Conservation (phyloP, 2,888 invertebrate genomes). For the Drosophila hamatofila region DNA sequence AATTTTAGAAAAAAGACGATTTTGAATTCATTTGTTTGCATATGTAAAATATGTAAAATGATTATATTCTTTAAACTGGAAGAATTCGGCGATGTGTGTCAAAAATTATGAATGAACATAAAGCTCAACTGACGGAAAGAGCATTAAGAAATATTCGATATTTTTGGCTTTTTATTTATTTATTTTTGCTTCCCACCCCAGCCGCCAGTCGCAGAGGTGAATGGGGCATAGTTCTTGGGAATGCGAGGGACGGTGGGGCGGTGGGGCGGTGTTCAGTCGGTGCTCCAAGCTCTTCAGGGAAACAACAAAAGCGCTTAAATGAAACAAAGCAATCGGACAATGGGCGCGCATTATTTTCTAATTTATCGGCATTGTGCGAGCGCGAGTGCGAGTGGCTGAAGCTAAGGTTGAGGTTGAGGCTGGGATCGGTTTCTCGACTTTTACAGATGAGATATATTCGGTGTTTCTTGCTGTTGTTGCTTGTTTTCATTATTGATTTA, state of each 20-base stretch:
- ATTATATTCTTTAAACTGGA: neutral
- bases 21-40: neutral
- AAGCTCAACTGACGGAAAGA: constrained; percentile 16
- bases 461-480: constrained; percentile 47
- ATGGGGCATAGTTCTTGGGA: constrained; percentile 33
- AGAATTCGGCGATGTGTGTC: neutral
- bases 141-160: constrained; percentile 19
- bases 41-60: neutral
- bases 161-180: constrained; percentile 5
- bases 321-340: constrained; percentile 80
- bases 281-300: constrained; percentile 40
- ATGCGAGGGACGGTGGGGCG: constrained; percentile 10
- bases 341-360: constrained; percentile 82
- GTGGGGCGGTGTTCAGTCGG: constrained; percentile 6
- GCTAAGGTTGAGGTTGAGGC: constrained; percentile 25
- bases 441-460: constrained; percentile 34
- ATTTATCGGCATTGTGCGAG: constrained; percentile 79
- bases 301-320: constrained; percentile 78
- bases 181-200: constrained; percentile 43
- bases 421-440: constrained; percentile 60
- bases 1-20: neutral
- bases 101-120: constrained; percentile 12
- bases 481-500: constrained; percentile 78
- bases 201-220: constrained; percentile 27
- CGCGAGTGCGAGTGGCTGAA: constrained; percentile 25